A percentile compares a stretch with the other conserved stretches of the same genome.
phyloP scores from a whole-genome alignment of 1,140 invertebrate species.

The Antheraea mylitta region DNA sequence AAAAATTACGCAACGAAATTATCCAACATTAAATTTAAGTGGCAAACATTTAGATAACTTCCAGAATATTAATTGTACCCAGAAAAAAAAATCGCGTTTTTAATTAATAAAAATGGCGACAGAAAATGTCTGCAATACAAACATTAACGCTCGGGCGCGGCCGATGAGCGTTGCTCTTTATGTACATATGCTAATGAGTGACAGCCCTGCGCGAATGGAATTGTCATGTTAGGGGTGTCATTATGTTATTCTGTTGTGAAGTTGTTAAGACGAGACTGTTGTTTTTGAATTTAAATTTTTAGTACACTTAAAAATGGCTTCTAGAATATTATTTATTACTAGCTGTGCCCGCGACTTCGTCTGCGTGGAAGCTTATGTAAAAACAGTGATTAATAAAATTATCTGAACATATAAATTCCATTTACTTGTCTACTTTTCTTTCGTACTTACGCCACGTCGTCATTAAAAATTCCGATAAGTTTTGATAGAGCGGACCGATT shows the following conservation, averaged over 20 bases:
- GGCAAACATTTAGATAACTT: conserved; percentile 53
- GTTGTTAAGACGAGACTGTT: conserved; percentile 49
- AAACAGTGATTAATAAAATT: too few relatives aligned
- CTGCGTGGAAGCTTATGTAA: too few relatives aligned
- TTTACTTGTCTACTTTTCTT: too few relatives aligned
- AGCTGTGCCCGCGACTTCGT: too few relatives aligned
- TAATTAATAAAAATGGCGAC: conserved; percentile 73
- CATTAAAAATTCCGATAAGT: too few relatives aligned
- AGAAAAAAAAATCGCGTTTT: conserved; percentile 41
- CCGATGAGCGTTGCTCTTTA: conserved; percentile 56
- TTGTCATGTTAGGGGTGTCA: conserved; percentile 71
- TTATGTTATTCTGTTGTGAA: conserved; percentile 51
- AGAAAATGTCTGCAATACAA: conserved; percentile 62
- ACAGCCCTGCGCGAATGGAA: conserved; percentile 69
- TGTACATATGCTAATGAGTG: conserved; percentile 74
- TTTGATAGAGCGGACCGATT: too few relatives aligned
- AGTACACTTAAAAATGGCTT: conserved; percentile 7
- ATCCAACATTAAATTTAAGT: conserved; percentile 32
- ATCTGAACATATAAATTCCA: too few relatives aligned
- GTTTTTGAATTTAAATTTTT: conserved; percentile 40
- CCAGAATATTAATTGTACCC: conserved; percentile 45
- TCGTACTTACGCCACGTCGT: too few relatives aligned
- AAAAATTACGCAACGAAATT: conserved; percentile 18
- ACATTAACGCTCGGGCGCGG: conserved; percentile 43
- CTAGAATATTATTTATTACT: background rate